Evolutionary conservation across 2,888 invertebrate genomes (phyloP).

Genomic region (Drosophila emarginata): DNA sequence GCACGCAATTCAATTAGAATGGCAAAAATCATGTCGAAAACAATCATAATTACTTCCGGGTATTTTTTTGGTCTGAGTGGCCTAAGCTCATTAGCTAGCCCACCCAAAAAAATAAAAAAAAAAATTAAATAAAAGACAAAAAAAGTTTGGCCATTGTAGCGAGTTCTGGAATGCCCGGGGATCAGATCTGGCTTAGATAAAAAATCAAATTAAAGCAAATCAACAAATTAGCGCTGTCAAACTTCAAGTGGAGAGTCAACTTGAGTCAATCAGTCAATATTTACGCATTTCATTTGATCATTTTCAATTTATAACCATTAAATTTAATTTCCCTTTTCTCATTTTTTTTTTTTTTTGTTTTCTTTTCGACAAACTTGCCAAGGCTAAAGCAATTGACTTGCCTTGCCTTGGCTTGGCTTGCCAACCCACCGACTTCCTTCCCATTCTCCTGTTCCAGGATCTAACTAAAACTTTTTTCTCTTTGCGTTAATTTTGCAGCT

Average conservation of each 20-base stretch:
- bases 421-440: neutral
- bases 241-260: constrained; percentile 29
- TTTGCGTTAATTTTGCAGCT: constrained; percentile 72
- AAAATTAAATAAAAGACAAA: no score
- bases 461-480: constrained; percentile 39
- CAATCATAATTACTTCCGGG: constrained; percentile 71
- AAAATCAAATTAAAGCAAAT: constrained; percentile 72
- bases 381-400: constrained; percentile 40
- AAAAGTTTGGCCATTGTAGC: constrained; percentile 50
- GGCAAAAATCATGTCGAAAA: constrained; percentile 69
- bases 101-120: neutral
- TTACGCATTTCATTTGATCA: constrained; percentile 75
- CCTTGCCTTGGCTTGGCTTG: constrained; percentile 6
- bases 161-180: neutral
- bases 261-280: constrained; percentile 68
- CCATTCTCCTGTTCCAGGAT: neutral
- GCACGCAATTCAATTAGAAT: constrained; percentile 65
- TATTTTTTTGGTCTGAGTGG: constrained; percentile 15
- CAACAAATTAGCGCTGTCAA: constrained; percentile 76
- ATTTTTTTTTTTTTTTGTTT: no score
- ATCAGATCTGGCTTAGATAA: neutral
- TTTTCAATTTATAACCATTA: constrained; percentile 76
- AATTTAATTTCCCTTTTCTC: constrained; percentile 59
- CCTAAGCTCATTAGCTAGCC: constrained; percentile 68
- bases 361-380: constrained; percentile 23